These are phyloP conservation scores for Hedychridium roseum DNA, from an alignment of 2,888 invertebrate species.

Conservation along the genomic window DNA sequence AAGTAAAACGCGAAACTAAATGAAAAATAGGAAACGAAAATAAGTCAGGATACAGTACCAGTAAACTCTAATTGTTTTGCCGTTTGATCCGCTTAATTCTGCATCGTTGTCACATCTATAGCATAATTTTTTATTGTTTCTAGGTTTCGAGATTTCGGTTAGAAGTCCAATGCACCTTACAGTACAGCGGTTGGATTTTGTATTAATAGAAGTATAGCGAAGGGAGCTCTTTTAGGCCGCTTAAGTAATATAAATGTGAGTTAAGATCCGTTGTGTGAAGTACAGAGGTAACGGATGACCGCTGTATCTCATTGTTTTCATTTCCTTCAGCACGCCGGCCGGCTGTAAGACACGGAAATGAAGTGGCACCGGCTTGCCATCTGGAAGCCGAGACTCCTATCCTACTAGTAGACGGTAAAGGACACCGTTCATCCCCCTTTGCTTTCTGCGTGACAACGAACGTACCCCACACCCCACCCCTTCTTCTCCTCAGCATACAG, in stretches of 20 bases:
- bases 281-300: slow-evolving; percentile 62
- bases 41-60: too few species aligned
- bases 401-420: slow-evolving; percentile 9
- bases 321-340: slow-evolving; percentile 60
- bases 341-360: slow-evolving; percentile 64
- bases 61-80: too few species aligned
- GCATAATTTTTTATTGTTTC: too few species aligned
- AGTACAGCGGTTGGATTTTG: too few species aligned
- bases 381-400: slow-evolving; percentile 36
- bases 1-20: too few species aligned
- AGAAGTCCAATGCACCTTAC: too few species aligned
- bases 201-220: slow-evolving; percentile 13
- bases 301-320: slow-evolving; percentile 65
- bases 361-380: slow-evolving; percentile 59
- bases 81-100: too few species aligned
- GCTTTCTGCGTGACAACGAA: slow-evolving; percentile 60
- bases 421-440: slow-evolving; percentile 51
- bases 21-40: too few species aligned
- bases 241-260: slow-evolving; percentile 62
- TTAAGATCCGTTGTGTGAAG: slow-evolving; percentile 52
- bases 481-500: neutral
- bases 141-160: too few species aligned
- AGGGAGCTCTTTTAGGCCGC: slow-evolving; percentile 38
- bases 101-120: too few species aligned
- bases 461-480: slow-evolving; percentile 8